Conservation (phyloP, 2,888 invertebrate species). For the Apocheima hispidaria region DNA sequence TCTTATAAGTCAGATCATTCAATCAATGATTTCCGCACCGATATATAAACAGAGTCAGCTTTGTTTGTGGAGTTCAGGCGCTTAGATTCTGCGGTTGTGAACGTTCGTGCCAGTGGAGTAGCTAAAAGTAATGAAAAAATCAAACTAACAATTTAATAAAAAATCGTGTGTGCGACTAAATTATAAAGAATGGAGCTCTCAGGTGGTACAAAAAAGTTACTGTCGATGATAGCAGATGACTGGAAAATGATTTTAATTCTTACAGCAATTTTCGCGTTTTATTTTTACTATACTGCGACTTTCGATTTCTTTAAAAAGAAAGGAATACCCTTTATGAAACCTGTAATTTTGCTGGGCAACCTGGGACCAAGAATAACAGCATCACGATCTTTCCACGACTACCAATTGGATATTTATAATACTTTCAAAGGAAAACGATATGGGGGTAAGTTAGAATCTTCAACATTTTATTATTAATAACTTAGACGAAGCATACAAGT, state of each 20-base stretch:
- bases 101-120: not conserved
- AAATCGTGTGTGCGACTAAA: not conserved
- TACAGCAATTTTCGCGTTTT: slow-evolving; percentile 63
- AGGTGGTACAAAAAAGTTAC: slow-evolving; percentile 55
- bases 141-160: not conserved
- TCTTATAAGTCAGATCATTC: too few species aligned
- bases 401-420: slow-evolving; percentile 76
- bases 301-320: slow-evolving; percentile 79
- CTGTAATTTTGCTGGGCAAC: slow-evolving; percentile 80
- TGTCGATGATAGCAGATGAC: slow-evolving; percentile 63
- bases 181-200: slow-evolving; percentile 53
- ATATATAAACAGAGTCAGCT: too few species aligned
- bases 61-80: not conserved
- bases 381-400: slow-evolving; percentile 78
- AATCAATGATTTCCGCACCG: too few species aligned
- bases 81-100: not conserved
- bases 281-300: slow-evolving; percentile 76
- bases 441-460: slow-evolving; percentile 70
- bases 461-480: not conserved
- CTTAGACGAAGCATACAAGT: too few species aligned
- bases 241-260: slow-evolving; percentile 70
- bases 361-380: slow-evolving; percentile 72
- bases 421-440: slow-evolving; percentile 76
- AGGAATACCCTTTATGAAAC: slow-evolving; percentile 75
- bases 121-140: not conserved